A percentile compares a stretch with the other conserved stretches of the same genome.
phyloP scores from a whole-genome alignment of 2,797 vertebrate species.

The Chelon labrosus region DNA sequence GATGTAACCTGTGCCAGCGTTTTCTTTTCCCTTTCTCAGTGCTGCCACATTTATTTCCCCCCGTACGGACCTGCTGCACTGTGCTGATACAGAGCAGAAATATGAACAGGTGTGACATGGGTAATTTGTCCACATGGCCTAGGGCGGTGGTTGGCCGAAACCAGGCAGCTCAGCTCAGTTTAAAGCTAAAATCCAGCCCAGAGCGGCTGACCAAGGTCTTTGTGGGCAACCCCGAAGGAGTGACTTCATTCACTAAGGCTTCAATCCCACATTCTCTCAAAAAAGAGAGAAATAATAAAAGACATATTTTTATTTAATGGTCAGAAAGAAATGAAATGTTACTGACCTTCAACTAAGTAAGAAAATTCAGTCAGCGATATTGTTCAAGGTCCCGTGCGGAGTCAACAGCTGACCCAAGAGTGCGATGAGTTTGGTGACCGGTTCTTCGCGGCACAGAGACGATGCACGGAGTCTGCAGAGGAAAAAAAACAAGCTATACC shows the following conservation, averaged over 20 bases:
- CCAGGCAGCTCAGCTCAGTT: constrained; percentile 54
- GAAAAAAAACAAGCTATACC: too few species aligned
- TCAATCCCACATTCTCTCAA: constrained; percentile 16
- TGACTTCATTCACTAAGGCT: constrained; percentile 33
- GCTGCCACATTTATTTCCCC: constrained; percentile 65
- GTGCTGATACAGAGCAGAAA: constrained; percentile 71
- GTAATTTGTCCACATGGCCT: constrained; percentile 70
- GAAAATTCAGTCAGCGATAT: too few species aligned
- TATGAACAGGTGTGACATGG: constrained; percentile 67
- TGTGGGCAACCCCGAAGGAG: constrained; percentile 40
- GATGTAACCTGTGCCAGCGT: constrained; percentile 48
- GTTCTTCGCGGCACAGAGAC: not conserved
- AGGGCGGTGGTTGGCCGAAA: constrained; percentile 45
- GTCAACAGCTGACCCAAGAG: not conserved
- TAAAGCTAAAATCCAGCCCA: constrained; percentile 58
- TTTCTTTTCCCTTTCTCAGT: constrained; percentile 47
- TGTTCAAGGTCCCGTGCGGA: not conserved
- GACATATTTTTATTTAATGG: not conserved
- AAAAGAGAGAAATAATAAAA: constrained; percentile 2
- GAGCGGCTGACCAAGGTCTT: constrained; percentile 45
- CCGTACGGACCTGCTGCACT: constrained; percentile 55
- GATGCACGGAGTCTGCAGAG: not conserved
- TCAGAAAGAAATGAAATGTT: constrained; percentile 22
- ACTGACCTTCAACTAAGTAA: not conserved
- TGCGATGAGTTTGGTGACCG: not conserved